Evolutionary conservation across 2,113 vertebrate genomes (phyloP).

Genomic region (Sinocyclocheilus anophthalmus): DNA sequence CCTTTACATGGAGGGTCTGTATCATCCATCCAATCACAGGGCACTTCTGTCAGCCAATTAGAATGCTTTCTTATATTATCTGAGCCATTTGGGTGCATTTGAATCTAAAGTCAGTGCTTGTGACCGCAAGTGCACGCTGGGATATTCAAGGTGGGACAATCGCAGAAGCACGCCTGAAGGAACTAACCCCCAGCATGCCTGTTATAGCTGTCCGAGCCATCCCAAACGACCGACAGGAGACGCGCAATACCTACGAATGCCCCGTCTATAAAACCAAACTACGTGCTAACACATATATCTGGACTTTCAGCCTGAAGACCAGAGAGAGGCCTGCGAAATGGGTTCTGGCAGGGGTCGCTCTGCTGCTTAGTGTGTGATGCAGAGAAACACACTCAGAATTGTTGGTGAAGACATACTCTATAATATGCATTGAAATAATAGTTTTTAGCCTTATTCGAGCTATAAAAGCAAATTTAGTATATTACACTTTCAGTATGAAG

Average conservation of each 20-base stretch:
- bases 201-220: slow-evolving; percentile 75
- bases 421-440: background rate
- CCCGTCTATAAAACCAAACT: slow-evolving; percentile 79
- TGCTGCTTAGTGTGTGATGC: slow-evolving; percentile 75
- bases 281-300: slow-evolving; percentile 71
- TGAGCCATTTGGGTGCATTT: background rate
- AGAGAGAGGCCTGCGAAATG: slow-evolving; percentile 76
- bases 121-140: slow-evolving; percentile 75
- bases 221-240: slow-evolving; percentile 75
- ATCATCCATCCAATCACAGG: background rate
- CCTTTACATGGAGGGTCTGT: slow-evolving; percentile 75
- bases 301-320: slow-evolving; percentile 76
- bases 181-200: slow-evolving; percentile 70
- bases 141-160: slow-evolving; percentile 75
- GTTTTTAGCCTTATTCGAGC: background rate
- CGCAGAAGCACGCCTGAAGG: slow-evolving; percentile 74
- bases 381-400: background rate
- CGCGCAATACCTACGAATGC: slow-evolving; percentile 79
- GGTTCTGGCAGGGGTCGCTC: slow-evolving; percentile 77
- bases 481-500: background rate
- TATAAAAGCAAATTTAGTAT: background rate
- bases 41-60: background rate
- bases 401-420: background rate
- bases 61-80: background rate
- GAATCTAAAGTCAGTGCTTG: background rate